Conservation (phyloP, 2,113 vertebrate genomes). For the Globicephala melas region DNA sequence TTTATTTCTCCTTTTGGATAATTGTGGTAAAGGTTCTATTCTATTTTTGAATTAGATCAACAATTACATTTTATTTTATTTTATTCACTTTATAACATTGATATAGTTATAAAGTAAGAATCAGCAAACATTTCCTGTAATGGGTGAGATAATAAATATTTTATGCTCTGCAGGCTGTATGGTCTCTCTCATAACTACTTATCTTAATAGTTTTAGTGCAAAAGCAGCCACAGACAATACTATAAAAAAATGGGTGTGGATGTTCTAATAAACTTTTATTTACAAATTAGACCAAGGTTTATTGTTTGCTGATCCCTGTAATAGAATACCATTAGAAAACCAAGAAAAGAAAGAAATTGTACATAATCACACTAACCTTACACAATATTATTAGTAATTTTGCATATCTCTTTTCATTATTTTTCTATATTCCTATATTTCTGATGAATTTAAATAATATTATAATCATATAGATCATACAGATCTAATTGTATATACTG, state of each 20-base stretch:
- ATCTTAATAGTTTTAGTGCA: not conserved
- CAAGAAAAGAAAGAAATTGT: not conserved
- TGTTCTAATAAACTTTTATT: not conserved
- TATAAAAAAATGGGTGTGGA: not conserved
- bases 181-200: not conserved
- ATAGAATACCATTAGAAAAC: not conserved
- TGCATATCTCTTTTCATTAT: not conserved
- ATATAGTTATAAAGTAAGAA: not conserved
- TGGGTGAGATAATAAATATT: not conserved
- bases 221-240: not conserved
- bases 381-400: not conserved
- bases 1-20: not conserved
- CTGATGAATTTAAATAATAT: not conserved
- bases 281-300: not conserved
- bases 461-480: not conserved
- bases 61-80: not conserved
- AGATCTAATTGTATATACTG: not conserved
- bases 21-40: not conserved
- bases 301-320: not conserved
- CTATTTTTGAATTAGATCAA: not conserved
- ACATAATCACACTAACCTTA: not conserved
- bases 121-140: not conserved
- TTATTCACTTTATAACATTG: not conserved
- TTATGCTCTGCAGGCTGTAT: not conserved
- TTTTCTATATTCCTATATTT: not conserved